These are phyloP conservation scores for Corythaeola cristata DNA, from an alignment of 2,113 vertebrate genomes.

Conservation along the genomic window DNA sequence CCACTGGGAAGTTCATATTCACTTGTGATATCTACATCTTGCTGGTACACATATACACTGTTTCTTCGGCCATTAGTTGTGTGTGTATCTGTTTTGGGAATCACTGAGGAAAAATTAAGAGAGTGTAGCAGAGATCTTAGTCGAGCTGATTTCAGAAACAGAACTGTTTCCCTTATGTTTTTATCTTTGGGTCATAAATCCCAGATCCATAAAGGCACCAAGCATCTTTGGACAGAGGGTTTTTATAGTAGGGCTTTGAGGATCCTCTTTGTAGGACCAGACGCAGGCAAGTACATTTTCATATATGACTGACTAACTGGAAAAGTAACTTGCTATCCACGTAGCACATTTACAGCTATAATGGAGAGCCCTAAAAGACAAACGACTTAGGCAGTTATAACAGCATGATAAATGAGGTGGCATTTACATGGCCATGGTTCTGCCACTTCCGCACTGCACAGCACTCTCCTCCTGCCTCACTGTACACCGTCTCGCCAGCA, in stretches of 20 bases:
- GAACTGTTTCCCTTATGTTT: background rate
- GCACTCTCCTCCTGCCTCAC: background rate
- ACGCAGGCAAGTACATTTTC: background rate
- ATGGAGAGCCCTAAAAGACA: background rate
- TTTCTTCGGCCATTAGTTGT: constrained; percentile 65
- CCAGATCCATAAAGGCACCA: background rate
- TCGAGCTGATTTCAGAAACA: background rate
- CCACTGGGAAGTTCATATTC: constrained; percentile 72
- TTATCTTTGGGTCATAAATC: background rate
- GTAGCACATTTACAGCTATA: background rate
- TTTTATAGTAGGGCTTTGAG: background rate
- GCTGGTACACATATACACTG: constrained; percentile 83
- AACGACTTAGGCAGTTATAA: background rate
- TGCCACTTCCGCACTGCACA: background rate
- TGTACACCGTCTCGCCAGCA: fast-evolving
- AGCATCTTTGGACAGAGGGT: background rate
- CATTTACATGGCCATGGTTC: background rate
- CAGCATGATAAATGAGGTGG: background rate
- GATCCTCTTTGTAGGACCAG: background rate
- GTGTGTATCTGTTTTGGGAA: constrained; percentile 63
- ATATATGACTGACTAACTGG: background rate
- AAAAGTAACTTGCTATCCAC: background rate
- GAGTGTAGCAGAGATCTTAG: constrained; percentile 49
- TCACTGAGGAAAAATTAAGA: constrained; percentile 78
- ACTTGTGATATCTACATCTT: constrained; percentile 84